A percentile compares a stretch with the other conserved stretches of the same genome.
Conservation (phyloP, 2,113 vertebrate genomes). For the Gallinago media region DNA sequence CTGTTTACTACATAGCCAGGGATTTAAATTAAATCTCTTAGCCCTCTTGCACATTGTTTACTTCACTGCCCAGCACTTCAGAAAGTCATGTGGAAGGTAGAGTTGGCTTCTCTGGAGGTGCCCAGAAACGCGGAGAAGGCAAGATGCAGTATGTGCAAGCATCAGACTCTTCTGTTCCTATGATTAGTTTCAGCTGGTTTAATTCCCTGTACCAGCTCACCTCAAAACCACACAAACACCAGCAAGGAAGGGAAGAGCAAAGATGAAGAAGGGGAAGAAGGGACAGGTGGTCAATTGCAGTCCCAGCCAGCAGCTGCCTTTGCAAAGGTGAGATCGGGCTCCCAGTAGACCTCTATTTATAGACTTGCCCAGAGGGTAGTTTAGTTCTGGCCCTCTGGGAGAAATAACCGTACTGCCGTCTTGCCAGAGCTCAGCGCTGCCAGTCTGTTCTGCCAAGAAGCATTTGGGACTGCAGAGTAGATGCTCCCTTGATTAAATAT, state of each 20-base stretch:
- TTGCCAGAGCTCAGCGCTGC: background rate
- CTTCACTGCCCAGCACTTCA: background rate
- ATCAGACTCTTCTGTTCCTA: background rate
- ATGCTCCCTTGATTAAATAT: constrained; percentile 42
- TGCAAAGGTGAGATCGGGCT: fast-evolving
- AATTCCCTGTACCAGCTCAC: background rate
- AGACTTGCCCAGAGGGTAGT: background rate
- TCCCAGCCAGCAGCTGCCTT: background rate
- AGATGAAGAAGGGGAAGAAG: background rate
- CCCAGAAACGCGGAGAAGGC: background rate
- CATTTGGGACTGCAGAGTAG: constrained; percentile 18
- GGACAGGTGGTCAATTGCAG: background rate
- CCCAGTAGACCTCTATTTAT: background rate
- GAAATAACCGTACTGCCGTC: background rate
- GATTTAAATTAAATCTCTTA: background rate
- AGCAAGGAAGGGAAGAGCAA: background rate
- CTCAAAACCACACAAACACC: background rate
- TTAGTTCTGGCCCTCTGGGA: constrained; percentile 2
- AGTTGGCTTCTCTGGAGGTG: background rate
- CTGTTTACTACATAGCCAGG: background rate
- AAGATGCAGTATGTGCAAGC: background rate
- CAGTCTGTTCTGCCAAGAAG: constrained; percentile 28
- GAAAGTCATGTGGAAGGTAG: background rate
- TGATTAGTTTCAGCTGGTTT: background rate
- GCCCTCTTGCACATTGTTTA: background rate